These are phyloP conservation scores for Yponomeuta evonymella DNA, from an alignment of 2,888 invertebrate species.

Conservation along the genomic window DNA sequence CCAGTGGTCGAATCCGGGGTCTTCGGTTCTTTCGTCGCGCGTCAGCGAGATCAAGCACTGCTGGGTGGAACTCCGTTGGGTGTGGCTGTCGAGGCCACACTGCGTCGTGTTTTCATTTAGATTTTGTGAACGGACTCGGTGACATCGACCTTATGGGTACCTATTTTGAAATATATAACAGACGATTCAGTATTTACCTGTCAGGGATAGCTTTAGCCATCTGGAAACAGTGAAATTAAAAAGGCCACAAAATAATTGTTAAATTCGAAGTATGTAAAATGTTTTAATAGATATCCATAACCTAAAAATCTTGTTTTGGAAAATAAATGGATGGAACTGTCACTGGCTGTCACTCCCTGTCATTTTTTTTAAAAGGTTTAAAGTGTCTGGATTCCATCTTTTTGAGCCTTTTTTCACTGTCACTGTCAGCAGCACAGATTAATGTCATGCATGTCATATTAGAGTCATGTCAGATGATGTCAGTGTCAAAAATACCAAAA, in stretches of 20 bases:
- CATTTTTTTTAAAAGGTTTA: no score
- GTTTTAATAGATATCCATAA: neutral
- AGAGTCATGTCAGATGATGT: neutral
- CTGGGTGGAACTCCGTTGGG: no score
- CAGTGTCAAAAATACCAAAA: no score
- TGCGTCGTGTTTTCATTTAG: neutral
- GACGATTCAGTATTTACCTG: slow-evolving; percentile 35
- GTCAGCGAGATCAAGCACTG: no score
- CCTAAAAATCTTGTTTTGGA: neutral
- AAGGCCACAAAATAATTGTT: neutral
- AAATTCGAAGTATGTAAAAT: neutral
- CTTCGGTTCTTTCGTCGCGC: no score
- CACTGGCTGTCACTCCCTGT: neutral
- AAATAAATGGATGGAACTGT: neutral
- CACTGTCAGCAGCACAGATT: neutral
- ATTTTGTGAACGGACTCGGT: neutral
- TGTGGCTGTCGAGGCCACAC: no score
- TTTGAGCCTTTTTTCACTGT: no score
- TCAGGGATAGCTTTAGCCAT: slow-evolving; percentile 41
- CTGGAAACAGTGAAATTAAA: neutral
- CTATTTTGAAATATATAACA: neutral
- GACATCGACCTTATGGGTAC: neutral
- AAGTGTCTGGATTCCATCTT: no score
- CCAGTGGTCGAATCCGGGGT: no score
- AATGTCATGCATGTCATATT: neutral